phyloP scores from a whole-genome alignment of 1,140 invertebrate genomes.

The Copidosoma floridanum region DNA sequence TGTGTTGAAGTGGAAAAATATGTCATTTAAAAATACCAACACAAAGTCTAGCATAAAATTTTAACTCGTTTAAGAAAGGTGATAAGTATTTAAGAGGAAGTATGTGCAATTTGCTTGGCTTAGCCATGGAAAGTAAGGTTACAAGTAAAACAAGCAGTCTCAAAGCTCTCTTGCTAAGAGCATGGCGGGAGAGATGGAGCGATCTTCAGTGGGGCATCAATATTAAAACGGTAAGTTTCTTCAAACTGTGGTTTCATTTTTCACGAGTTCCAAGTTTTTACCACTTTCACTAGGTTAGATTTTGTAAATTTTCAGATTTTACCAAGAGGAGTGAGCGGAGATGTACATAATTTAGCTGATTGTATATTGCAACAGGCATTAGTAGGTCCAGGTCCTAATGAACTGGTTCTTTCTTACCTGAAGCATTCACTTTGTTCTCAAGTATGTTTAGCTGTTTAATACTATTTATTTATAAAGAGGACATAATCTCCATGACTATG shows the following conservation, averaged over 20 bases:
- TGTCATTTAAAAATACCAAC: no score
- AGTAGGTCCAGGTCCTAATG: constrained; percentile 87
- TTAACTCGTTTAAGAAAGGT: no score
- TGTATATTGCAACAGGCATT: constrained; percentile 90
- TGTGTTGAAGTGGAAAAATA: no score
- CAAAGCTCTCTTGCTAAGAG: constrained; percentile 81
- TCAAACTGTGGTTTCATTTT: no score
- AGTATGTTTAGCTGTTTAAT: constrained; percentile 42
- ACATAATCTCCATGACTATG: background rate
- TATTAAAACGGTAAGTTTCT: constrained; percentile 75
- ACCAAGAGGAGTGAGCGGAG: constrained; percentile 82
- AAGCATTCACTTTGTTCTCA: constrained; percentile 87
- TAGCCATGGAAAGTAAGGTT: constrained; percentile 69
- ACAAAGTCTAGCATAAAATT: no score
- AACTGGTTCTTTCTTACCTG: constrained; percentile 85
- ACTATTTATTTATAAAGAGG: background rate
- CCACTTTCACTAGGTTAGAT: no score
- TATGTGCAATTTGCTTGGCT: constrained; percentile 37
- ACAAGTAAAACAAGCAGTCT: constrained; percentile 81
- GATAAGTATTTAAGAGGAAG: no score
- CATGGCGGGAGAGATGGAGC: constrained; percentile 92
- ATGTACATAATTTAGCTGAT: constrained; percentile 89
- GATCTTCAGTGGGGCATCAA: constrained; percentile 95
- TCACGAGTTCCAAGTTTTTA: constrained; percentile 2
- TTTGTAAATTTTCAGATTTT: constrained; percentile 62